Base-by-base conservation (phyloP, 2,113 vertebrate species). In the Ammospiza caudacuta region DNA sequence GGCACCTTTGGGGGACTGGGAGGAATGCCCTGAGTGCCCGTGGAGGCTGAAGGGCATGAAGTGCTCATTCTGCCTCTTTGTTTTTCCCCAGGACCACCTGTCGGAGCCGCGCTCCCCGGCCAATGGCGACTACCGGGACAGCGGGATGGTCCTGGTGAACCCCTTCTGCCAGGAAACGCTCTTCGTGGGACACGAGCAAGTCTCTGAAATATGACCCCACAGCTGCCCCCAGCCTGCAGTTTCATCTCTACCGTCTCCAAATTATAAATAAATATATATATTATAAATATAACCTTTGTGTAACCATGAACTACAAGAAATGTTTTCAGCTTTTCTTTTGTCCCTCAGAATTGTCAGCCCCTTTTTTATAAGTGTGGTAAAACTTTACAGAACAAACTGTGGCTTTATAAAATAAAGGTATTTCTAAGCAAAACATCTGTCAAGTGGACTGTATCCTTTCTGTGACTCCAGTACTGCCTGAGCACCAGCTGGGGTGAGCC, bases 131-230 rank as follows among this genome's bases (percentile, higher is more conserved):
- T 99, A 99, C 96, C 98, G 98, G 2, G 98, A 99, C 97, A 99
- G 98, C 3, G 99, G 99, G 55, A 98, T 99, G 98, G 99, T 99
- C 95, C 98, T 99, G 11, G 99, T 99, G n/a, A 99, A 99, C 96
- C 99, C 99, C 31, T 99, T 99, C 98, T 99, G 99, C 95, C 99
- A 99, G 90, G 99, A 99, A 97, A 99, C 99, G 0, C 98, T 99
- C 5, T 99, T 99, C 84, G 98, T 99, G 97, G 99, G 99, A 96
- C 98, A 97, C 25, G 99, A 99, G 78, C 99, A 99, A 96, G 98
- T 98, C 46, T 99, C 99, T 4, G 98, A 98, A 97, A 99, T 99
- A 96, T 99, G 98, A 98, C 73, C 78, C 49, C 33, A 4, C 68
- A 72, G 92, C 93, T 84, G 87, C 91, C 89, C 75, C 0, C 6